Evolutionary conservation across 2,113 vertebrate species (phyloP), one percentile per base, ranked within the genome.

Genomic region (Condylura cristata): DNA sequence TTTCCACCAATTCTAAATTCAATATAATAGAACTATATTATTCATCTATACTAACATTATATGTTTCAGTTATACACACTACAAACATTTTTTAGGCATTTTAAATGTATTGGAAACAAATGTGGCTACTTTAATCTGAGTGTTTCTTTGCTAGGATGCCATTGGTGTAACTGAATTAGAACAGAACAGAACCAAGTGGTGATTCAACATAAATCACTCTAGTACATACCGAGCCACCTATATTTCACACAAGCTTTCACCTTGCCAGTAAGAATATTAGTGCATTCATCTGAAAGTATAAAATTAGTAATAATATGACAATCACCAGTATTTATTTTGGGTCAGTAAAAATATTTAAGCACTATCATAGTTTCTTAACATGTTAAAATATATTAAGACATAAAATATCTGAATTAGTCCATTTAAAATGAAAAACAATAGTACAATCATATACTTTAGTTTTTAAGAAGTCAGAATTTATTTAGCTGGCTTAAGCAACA

Each of bases 241-340:
- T 63, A 96, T 86, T 86, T 95, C 92, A 95, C 92, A 91, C 93
- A 80, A 81, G 93, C 96, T 93, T 89, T 92, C 94, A 90, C 95
- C 76, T 95, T 93, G 91, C 85, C 88, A 97, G 90, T 96, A 92
- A 97, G 86, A 94, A 95, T 90, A 68, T 92, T 94, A 93, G 71
- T 91, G 89, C 72, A 92, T 92, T 97, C 95, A 96, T 97, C 96
- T 96, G 94, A 97, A 96, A 97, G 83, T 34, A 94, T 91, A 97
- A 95, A 90, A 79, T 95, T 95, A 95, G 82, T 70, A 95, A 86
- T 85, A 97, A 79, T 93, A 87, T 93, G 80, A 96, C 81, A 96
- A 61, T 90, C 85, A 95, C 75, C 89, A 91, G 78, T 76, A 72
- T 95, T 86, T 91, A 82, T 26, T 95, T 93, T 75, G 78, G 90